Percentiles rank a stretch among this genome's conserved stretches.
phyloP scores from a whole-genome alignment of 2,113 vertebrate genomes.

The Pachycephala philippinensis region DNA sequence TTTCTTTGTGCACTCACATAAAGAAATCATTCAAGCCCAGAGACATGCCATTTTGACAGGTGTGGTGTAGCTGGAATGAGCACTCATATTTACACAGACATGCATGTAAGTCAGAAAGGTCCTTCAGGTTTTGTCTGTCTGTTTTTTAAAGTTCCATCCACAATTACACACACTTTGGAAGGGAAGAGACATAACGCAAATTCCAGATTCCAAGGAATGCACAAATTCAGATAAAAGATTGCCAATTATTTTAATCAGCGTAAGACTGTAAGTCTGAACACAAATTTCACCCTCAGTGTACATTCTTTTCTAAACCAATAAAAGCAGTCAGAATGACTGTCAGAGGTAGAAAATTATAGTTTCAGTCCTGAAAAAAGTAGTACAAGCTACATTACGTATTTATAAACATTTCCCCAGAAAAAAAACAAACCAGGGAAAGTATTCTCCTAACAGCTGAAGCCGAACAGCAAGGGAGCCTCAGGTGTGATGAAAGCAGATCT shows the following conservation, averaged over 20 bases:
- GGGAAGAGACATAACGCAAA: fast-evolving
- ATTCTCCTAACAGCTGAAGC: background rate
- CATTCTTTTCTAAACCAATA: background rate
- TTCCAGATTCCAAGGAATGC: background rate
- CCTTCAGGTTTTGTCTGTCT: background rate
- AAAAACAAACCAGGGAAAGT: background rate
- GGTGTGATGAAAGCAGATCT: background rate
- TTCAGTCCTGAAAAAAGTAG: background rate
- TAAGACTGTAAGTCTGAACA: background rate
- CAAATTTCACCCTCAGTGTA: background rate
- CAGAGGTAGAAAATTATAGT: background rate
- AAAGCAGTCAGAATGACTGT: background rate
- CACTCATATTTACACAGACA: background rate
- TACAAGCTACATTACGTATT: background rate
- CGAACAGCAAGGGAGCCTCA: background rate
- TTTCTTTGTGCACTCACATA: background rate
- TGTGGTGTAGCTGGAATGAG: background rate
- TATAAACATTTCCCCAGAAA: background rate
- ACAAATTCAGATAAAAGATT: background rate
- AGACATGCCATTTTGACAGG: background rate
- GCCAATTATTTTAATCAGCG: background rate
- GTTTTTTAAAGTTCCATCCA: background rate
- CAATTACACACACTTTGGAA: background rate
- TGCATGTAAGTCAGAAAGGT: background rate
- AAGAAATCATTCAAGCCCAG: background rate